Conservation (phyloP, 2,113 vertebrate genomes). For the Eulemur rufifrons region DNA sequence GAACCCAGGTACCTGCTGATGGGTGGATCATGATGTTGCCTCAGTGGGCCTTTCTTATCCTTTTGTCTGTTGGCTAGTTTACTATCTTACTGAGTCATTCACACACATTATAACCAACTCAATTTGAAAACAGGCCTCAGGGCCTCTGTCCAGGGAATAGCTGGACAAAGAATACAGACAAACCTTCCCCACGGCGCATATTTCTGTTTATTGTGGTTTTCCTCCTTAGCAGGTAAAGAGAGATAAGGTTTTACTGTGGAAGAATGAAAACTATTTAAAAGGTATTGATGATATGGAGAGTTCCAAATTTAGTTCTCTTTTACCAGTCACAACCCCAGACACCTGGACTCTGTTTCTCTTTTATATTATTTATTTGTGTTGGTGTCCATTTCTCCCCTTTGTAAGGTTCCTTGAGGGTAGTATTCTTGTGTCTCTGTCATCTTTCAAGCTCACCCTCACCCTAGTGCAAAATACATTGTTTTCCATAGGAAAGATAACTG, state of each 20-base stretch:
- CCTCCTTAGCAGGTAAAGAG: background rate
- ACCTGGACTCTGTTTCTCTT: background rate
- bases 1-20: background rate
- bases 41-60: conserved; percentile 7
- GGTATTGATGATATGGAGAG: background rate
- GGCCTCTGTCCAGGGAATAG: background rate
- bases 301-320: conserved; percentile 50
- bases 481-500: conserved; percentile 15
- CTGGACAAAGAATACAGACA: conserved; percentile 24
- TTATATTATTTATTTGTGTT: background rate
- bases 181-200: background rate
- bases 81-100: conserved; percentile 16
- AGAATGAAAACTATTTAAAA: conserved; percentile 39
- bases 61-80: conserved; percentile 1
- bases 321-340: background rate
- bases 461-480: background rate
- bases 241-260: conserved; percentile 21
- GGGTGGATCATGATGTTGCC: background rate
- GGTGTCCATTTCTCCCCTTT: background rate
- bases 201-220: conserved; percentile 47
- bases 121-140: conserved; percentile 33
- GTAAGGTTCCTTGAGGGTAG: background rate
- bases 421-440: conserved; percentile 9
- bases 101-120: background rate
- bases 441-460: background rate